Evolutionary conservation across 2,113 vertebrate species (phyloP), one percentile per base, ranked within the genome.

Genomic region (Sterna hirundo): DNA sequence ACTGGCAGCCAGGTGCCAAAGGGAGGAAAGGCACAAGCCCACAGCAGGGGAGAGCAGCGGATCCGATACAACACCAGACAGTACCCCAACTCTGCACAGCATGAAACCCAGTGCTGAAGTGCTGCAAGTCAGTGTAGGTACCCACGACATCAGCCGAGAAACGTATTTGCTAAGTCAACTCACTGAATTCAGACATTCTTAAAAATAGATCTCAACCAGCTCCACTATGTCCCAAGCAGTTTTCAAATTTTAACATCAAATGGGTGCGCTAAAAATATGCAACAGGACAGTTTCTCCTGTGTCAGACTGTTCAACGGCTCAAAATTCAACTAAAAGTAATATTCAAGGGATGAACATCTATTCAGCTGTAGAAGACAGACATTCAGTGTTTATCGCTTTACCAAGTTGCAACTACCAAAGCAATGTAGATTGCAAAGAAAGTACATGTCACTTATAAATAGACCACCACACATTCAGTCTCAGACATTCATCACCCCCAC

Each of bases 31-130:
- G 80, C 55, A 27, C 29, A 3, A 16, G n/a, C 65, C 8, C 26
- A 3, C 10, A 12, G 27, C 42, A 4, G 10, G 42, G 34, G 15
- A 30, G 1, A 0, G 64, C 52, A 34, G n/a, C 1, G 1, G 44
- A 18, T 46, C 55, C 0, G 8, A 11, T 11, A 22, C 3, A 4
- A 22, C 46, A 9, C 32, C 8, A 0, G 17, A 20, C 16, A 21
- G 0, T 9, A 32, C 11, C 54, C 46, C 16, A 52, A 3, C 6
- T 14, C 69, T 29, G 32, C 32, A 20, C 2, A 0, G 32, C 7
- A 19, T 5, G 0, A 51, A 80, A 27, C 27, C 13, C 1, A 44
- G 38, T 2, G 44, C 51, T 10, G 36, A 72, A 64, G 6, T 26
- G 52, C 68, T 25, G 52, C 22, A 10, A 21, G 38, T 34, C 60